phyloP scores from a whole-genome alignment of 1,140 invertebrate genomes.

The Drosophila seguyi region DNA sequence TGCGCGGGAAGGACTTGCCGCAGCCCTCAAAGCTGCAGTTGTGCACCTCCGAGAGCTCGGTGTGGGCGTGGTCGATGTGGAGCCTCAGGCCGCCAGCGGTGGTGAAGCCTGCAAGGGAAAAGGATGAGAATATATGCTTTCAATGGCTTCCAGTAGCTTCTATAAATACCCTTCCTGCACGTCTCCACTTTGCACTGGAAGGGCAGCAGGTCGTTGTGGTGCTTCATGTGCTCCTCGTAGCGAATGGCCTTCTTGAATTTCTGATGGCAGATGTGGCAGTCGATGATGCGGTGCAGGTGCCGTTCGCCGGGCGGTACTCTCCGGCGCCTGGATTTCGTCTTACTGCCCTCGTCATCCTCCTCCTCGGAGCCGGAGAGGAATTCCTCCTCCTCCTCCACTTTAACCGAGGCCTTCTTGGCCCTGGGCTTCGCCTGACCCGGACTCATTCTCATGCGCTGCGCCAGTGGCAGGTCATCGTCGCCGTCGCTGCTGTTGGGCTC shows the following conservation, averaged over 20 bases:
- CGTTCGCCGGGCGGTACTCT: slow-evolving; percentile 62
- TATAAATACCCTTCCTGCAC: slow-evolving; percentile 57
- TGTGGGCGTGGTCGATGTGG: slow-evolving; percentile 78
- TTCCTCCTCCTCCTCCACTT: slow-evolving; percentile 27
- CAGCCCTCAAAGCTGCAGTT: slow-evolving; percentile 73
- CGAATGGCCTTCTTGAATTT: slow-evolving; percentile 80
- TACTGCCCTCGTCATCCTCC: slow-evolving; percentile 34
- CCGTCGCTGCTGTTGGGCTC: slow-evolving; percentile 64
- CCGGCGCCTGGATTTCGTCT: slow-evolving; percentile 53
- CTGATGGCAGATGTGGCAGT: slow-evolving; percentile 81
- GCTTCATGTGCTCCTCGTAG: slow-evolving; percentile 82
- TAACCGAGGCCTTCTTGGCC: slow-evolving; percentile 1
- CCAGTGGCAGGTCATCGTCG: slow-evolving; percentile 75
- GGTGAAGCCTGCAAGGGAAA: slow-evolving; percentile 52
- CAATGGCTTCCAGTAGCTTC: neutral
- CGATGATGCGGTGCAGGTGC: slow-evolving; percentile 73
- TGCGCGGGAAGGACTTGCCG: slow-evolving; percentile 72
- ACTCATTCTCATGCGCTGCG: slow-evolving; percentile 51
- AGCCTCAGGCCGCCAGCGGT: slow-evolving; percentile 75
- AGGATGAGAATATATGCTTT: neutral
- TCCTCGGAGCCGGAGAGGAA: slow-evolving; percentile 12
- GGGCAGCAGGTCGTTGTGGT: slow-evolving; percentile 77
- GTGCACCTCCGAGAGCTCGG: slow-evolving; percentile 72
- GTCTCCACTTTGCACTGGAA: slow-evolving; percentile 77
- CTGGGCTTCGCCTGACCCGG: slow-evolving; percentile 2